Base-by-base conservation (phyloP, 2,888 invertebrate species). In the Perithous albicinctus region DNA sequence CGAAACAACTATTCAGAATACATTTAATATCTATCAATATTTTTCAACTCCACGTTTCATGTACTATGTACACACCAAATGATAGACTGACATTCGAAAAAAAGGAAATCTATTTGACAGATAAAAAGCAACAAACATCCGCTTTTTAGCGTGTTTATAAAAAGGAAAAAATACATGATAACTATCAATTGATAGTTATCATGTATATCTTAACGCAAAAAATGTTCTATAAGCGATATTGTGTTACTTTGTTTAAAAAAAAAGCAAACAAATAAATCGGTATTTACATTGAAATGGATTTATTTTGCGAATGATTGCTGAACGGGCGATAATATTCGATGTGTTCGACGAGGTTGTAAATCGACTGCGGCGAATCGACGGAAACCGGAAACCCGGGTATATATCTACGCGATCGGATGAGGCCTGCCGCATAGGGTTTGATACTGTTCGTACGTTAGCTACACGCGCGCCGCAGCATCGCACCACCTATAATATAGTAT, bases 321-420 rank as follows among this genome's bases (percentile, higher is more conserved):
- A 4, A 59, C 26, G 38, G 43, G 18, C 32, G 38, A 26, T 18
- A 43, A 67, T 48, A 41, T 10, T 18, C 15, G 15, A 35, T 20
- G 20, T 18, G 51, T 51, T 29, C 23, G 23, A 48, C 66, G 5
- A n/a, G 15, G 61, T 20, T 59, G 64, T 66, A 70, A 79, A 82
- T 75, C 75, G 79, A 10, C 69, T 29, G 54, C 38, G 63, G 43
- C 26, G 8, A 26, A 67, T 67, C 67, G 15, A 59, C 69, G 80
- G 48, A 69, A 64, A 69, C 51, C 56, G 80, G 70, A 74, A 78
- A 69, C 63, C 23, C 59, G 63, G 35, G 43, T 61, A 72, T 72
- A 77, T 80, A 80, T 76, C 38, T 38, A 15, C 18, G 41, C 43
- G 43, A 77, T 80, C 75, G 70, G 80, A 76, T 69, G 75, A 72